Base-by-base conservation (phyloP, 2,797 vertebrate genomes). In the Halcyon chelicuti region DNA sequence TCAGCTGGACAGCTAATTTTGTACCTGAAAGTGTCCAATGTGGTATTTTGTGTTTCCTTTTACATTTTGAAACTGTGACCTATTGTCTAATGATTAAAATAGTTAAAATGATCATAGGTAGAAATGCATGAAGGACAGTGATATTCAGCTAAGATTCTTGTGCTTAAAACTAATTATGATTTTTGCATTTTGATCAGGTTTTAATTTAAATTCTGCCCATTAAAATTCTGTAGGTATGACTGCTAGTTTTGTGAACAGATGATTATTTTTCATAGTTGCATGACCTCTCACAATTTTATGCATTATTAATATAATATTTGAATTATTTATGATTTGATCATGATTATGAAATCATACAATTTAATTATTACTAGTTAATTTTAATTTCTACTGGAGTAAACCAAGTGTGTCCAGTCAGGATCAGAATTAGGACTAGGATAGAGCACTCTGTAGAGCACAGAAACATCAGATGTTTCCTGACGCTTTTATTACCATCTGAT, bases 171-270 rank as follows among this genome's bases (percentile, higher is more conserved):
- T 73, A 80, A 75, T 77, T 78, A 84, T 37, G 66, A 62, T 78
- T 91, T 84, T 84, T 93, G 86, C 70, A 85, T 87, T 93, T 95
- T 95, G n/a, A 87, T 91, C 40, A 76, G 74, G 28, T 82, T 91
- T 94, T 79, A 62, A 76, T 97, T 92, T 94, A 10, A 82, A 87
- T 94, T 82, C 63, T 84, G 28, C 10, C 51, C 55, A 87, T 94
- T 90, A 87, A 82, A 82, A 85, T 96, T 96, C 92, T 79, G 40
- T 51, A 31, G 29, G 8, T 62, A 33, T 25, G 25, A 49, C 47
- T 82, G 21, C n/a, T 82, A 70, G 71, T 55, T 71, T 93, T 88
- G 17, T 77, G 88, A 96, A 75, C 12, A 86, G 51, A 85, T 86
- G 10, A 61, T 78, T 90, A 31, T 85, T 76, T 90, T 93, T 76